Conservation (phyloP, 2,113 vertebrate genomes). For the Limanda limanda region DNA sequence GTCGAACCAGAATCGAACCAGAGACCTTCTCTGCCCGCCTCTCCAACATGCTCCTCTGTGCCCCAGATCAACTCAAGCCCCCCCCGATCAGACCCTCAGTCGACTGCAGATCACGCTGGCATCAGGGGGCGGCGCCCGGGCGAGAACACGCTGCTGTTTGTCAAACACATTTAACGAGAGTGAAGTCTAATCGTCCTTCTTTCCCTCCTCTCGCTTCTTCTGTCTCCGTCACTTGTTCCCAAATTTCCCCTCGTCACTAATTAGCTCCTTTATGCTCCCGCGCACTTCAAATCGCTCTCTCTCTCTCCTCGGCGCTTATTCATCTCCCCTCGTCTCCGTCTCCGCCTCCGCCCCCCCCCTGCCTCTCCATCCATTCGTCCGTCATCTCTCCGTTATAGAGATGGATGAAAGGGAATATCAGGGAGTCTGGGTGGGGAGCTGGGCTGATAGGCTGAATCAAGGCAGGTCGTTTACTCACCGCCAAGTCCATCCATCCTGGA, state of each 20-base stretch:
- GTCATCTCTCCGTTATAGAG: conserved; percentile 74
- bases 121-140: conserved; percentile 64
- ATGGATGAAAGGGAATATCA: conserved; percentile 73
- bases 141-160: conserved; percentile 51
- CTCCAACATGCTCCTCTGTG: conserved; percentile 30
- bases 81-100: conserved; percentile 49
- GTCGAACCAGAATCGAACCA: too few species aligned
- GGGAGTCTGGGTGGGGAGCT: conserved; percentile 71
- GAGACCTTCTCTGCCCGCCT: too few species aligned
- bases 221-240: conserved; percentile 31
- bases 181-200: conserved; percentile 65
- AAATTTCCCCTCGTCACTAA: conserved; percentile 56
- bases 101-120: conserved; percentile 43
- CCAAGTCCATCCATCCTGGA: conserved; percentile 69
- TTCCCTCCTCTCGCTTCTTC: conserved; percentile 36
- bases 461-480: conserved; percentile 76
- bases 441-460: conserved; percentile 74
- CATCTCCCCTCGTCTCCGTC: neutral
- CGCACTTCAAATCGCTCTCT: conserved; percentile 46
- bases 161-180: conserved; percentile 54
- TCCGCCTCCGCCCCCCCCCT: neutral
- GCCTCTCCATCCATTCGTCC: conserved; percentile 60
- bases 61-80: conserved; percentile 40
- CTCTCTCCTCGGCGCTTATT: neutral
- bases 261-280: conserved; percentile 64